Conservation (phyloP, 1,140 invertebrate species). For the Nasonia vitripennis region DNA sequence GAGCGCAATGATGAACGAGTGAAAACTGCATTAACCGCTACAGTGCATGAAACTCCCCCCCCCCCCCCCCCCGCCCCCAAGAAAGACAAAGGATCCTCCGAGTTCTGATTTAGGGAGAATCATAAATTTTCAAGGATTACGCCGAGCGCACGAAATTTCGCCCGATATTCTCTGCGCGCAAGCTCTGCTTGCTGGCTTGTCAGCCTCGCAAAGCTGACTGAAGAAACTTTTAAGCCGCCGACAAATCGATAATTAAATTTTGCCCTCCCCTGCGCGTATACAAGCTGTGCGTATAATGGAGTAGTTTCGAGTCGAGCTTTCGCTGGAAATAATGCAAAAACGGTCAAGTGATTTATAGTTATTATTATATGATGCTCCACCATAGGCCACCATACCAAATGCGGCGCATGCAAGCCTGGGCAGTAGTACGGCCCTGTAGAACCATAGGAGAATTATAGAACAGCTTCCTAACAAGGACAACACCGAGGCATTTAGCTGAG, state of each 20-base stretch:
- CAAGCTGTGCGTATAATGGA: background rate
- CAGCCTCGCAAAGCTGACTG: background rate
- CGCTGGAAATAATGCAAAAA: background rate
- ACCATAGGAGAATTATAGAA: too few species aligned
- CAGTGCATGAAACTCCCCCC: constrained; percentile 33
- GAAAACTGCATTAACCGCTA: constrained; percentile 44
- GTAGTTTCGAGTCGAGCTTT: too few species aligned
- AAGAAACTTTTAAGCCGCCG: background rate
- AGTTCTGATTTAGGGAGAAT: constrained; percentile 47
- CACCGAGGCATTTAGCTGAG: too few species aligned
- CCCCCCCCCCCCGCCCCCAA: background rate
- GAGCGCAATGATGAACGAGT: constrained; percentile 38
- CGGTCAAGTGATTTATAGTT: too few species aligned
- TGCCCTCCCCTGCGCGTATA: background rate
- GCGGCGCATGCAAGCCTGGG: too few species aligned
- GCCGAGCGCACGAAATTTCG: constrained; percentile 25
- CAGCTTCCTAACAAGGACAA: too few species aligned
- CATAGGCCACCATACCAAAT: too few species aligned
- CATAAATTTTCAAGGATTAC: constrained; percentile 49
- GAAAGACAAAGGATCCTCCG: constrained; percentile 42
- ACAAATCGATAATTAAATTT: constrained; percentile 47
- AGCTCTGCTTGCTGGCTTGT: background rate
- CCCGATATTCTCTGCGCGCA: constrained; percentile 15
- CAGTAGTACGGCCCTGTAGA: too few species aligned
- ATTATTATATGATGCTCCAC: too few species aligned